Evolutionary conservation across 2,113 vertebrate species (phyloP), one percentile per base, ranked within the genome.

Genomic region (Pseudolaguvia tuberculata): DNA sequence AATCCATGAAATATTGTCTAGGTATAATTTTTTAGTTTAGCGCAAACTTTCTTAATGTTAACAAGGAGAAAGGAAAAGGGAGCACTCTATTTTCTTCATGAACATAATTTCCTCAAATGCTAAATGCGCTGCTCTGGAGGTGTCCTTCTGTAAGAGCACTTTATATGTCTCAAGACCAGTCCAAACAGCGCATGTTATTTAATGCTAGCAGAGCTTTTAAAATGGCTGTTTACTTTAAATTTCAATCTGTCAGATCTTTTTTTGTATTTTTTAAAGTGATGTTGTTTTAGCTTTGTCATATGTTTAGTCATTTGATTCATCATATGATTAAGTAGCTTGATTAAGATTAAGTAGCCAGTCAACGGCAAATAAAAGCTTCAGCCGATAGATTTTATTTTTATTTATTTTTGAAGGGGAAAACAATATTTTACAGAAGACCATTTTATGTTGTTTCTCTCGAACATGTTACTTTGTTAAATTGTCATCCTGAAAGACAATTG

Each of bases 171-270:
- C 31, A 59, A 42, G 57, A 21, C 69, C 68, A 23, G 35, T 5
- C 68, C 76, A 61, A 45, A n/a, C 75, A 52, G 63, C 42, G 55
- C 55, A 61, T 69, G 56, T 61, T 69, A 69, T 29, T 63, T 70
- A 67, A 69, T 76, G 69, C 69, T 78, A 63, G 56, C 27, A 20
- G 27, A 73, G 69, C 73, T 63, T 15, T 25, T 69, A 76, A 81
- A 81, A 76, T 76, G 61, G 61, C 58, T 63, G 55, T 75, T 78
- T 78, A 67, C 72, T 59, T 70, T 0, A 69, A 75, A 75, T 62
- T 68, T 75, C 68, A 48, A 78, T 42, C 70, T 67, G 67, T 45
- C 42, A 45, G 39, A 79, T 76, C 20, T 53, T 67, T 81, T 79
- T 77, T 55, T 29, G 13, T 58, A 59, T 45, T 45, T 23, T 76